Conservation (phyloP, 2,797 vertebrate genomes). For the Malacoctenus gilli region DNA sequence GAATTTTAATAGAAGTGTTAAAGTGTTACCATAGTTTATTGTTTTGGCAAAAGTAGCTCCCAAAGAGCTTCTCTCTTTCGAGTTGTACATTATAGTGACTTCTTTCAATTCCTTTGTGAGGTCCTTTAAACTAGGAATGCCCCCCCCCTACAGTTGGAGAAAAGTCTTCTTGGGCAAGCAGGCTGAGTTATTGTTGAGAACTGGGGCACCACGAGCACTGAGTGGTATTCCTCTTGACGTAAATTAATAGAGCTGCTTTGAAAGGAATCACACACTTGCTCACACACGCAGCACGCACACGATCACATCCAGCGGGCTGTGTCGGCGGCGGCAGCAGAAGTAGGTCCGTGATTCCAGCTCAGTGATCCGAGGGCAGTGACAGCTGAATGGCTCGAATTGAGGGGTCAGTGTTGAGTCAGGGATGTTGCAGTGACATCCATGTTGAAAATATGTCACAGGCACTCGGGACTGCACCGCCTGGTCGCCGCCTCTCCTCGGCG, state of each 20-base stretch:
- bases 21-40: no score
- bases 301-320: slow-evolving; percentile 18
- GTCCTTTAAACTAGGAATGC: no score
- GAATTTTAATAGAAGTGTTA: no score
- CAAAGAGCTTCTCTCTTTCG: no score
- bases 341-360: slow-evolving; percentile 75
- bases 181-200: slow-evolving; percentile 35
- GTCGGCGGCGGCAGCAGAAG: slow-evolving; percentile 53
- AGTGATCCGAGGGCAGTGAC: slow-evolving; percentile 47
- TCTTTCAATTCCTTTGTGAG: no score
- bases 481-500: slow-evolving; percentile 16
- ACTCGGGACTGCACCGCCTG: slow-evolving; percentile 29
- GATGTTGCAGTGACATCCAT: slow-evolving; percentile 49
- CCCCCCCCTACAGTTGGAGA: neutral
- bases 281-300: slow-evolving; percentile 3
- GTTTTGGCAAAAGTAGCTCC: no score
- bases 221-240: slow-evolving; percentile 52
- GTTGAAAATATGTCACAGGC: slow-evolving; percentile 58
- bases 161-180: slow-evolving; percentile 2
- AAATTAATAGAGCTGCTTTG: slow-evolving; percentile 48
- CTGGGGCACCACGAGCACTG: slow-evolving; percentile 38
- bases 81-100: no score
- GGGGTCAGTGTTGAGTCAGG: slow-evolving; percentile 41
- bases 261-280: slow-evolving; percentile 29
- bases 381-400: slow-evolving; percentile 58